Percentiles rank a stretch among this genome's conserved stretches.
These are phyloP conservation scores for Pseudachorutes palmiensis DNA, from an alignment of 1,140 invertebrate species.

Conservation along the genomic window DNA sequence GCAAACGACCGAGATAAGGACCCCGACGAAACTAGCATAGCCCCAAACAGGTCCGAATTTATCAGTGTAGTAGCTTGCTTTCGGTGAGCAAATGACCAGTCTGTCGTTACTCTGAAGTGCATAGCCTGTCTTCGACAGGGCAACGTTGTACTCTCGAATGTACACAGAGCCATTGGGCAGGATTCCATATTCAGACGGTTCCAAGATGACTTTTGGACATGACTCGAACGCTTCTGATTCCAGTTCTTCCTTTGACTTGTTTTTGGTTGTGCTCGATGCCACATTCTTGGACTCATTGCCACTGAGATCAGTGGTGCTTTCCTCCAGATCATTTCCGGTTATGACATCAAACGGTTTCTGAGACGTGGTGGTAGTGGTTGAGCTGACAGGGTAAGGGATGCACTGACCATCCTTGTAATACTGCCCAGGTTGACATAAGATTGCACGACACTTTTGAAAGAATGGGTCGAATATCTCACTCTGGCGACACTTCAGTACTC, in stretches of 20 bases:
- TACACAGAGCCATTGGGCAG: conserved; percentile 43
- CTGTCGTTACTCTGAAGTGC: conserved; percentile 37
- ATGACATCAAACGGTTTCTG: conserved; percentile 6
- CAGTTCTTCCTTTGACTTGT: conserved; percentile 11
- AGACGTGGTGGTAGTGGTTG: conserved; percentile 10
- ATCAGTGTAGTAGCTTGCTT: conserved; percentile 37
- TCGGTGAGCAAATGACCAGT: conserved; percentile 29
- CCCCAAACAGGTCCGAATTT: conserved; percentile 46
- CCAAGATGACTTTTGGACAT: conserved; percentile 45
- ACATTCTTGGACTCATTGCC: background rate
- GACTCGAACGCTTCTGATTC: conserved; percentile 36
- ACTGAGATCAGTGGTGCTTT: background rate
- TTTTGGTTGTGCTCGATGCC: background rate
- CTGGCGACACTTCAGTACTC: conserved; percentile 39
- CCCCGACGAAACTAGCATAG: conserved; percentile 45
- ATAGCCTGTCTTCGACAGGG: conserved; percentile 41
- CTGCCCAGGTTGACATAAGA: conserved; percentile 42
- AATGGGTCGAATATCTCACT: conserved; percentile 49
- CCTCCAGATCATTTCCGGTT: conserved; percentile 7
- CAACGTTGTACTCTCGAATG: conserved; percentile 42
- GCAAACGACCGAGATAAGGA: conserved; percentile 47
- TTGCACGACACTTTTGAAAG: conserved; percentile 45
- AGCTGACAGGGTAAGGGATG: conserved; percentile 22
- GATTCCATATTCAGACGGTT: conserved; percentile 43
- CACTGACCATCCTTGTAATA: conserved; percentile 30